Conservation (phyloP, 2,888 invertebrate species). For the Pammene fasciana region DNA sequence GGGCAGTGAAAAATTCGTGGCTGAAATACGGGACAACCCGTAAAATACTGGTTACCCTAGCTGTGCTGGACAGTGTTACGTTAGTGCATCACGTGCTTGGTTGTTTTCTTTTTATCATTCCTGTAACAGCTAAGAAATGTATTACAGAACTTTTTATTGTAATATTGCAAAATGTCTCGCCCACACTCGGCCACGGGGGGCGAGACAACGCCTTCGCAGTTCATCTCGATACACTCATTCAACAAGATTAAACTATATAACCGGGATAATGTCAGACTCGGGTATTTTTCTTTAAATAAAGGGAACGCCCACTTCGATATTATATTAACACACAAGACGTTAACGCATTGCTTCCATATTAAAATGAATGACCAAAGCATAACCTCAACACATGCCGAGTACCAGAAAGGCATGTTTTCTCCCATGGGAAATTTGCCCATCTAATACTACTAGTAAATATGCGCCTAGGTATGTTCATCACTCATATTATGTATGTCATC, state of each 20-base stretch:
- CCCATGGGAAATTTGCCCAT: too few relatives aligned
- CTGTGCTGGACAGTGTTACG: too few relatives aligned
- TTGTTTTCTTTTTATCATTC: background rate
- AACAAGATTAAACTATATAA: constrained; percentile 14
- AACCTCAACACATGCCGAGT: too few relatives aligned
- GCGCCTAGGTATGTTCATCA: too few relatives aligned
- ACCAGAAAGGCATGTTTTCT: too few relatives aligned
- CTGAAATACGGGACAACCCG: too few relatives aligned
- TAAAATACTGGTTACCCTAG: too few relatives aligned
- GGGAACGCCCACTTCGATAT: background rate
- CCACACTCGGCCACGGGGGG: constrained; percentile 21
- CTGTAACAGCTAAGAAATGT: background rate
- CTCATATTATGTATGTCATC: too few relatives aligned
- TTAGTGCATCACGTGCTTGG: too few relatives aligned
- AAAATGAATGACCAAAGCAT: background rate
- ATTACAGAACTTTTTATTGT: constrained; percentile 13
- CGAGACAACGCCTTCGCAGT: constrained; percentile 20
- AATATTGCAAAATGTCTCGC: constrained; percentile 26
- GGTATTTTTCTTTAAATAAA: background rate
- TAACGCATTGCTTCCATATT: background rate
- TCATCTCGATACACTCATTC: constrained; percentile 22
- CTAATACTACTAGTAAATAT: too few relatives aligned
- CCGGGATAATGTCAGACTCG: background rate
- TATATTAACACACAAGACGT: too few relatives aligned
- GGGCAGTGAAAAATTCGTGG: too few relatives aligned